Conservation (phyloP, 1,140 invertebrate species). For the Saccostrea cuccullata region DNA sequence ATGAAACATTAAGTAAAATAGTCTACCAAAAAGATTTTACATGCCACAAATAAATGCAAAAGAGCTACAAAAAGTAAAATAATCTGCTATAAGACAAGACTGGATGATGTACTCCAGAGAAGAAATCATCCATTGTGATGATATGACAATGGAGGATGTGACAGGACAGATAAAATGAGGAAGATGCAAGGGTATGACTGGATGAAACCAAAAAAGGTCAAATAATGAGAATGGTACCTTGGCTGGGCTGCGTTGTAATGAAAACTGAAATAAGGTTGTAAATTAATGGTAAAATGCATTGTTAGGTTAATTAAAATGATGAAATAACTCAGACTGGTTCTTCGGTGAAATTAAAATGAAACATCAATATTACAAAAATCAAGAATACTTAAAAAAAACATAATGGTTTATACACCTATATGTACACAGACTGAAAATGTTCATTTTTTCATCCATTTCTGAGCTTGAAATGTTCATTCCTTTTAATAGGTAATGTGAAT, state of each 20-base stretch:
- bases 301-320: neutral
- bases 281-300: neutral
- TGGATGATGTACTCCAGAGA: neutral
- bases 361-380: neutral
- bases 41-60: neutral
- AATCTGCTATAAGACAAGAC: neutral
- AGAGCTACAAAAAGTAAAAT: neutral
- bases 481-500: too few relatives aligned
- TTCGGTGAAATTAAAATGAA: too few relatives aligned
- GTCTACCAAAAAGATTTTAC: neutral
- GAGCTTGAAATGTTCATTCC: too few relatives aligned
- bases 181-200: slow-evolving; percentile 16
- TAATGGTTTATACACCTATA: too few relatives aligned
- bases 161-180: too few relatives aligned
- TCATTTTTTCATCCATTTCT: too few relatives aligned
- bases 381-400: neutral
- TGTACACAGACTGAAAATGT: too few relatives aligned
- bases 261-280: slow-evolving; percentile 47
- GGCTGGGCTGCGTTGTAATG: slow-evolving; percentile 48
- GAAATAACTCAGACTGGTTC: neutral
- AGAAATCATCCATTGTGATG: neutral
- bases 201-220: slow-evolving; percentile 8
- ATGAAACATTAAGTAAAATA: neutral
- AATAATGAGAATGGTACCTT: slow-evolving; percentile 45
- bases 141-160: neutral